phyloP scores from a whole-genome alignment of 2,797 vertebrate genomes.

The Coregonus ussuriensis region DNA sequence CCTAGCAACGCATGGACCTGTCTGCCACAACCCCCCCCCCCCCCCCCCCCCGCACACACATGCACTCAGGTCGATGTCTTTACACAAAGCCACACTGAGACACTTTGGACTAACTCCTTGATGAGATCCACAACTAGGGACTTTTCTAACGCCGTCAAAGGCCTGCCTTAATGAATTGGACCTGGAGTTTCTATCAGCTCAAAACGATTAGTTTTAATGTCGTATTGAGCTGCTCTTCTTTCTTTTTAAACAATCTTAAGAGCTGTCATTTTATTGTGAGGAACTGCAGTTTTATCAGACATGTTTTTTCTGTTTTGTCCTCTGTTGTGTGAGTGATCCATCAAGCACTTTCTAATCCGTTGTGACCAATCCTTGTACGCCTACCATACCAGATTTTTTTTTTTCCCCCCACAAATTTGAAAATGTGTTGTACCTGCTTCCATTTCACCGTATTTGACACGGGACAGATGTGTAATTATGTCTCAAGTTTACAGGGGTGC shows the following conservation, averaged over 20 bases:
- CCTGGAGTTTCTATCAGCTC: conserved; percentile 54
- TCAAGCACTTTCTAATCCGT: conserved; percentile 79
- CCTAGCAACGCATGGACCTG: conserved; percentile 60
- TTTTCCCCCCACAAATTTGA: conserved; percentile 43
- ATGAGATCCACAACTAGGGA: conserved; percentile 70
- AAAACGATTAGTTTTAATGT: conserved; percentile 45
- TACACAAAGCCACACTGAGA: conserved; percentile 73
- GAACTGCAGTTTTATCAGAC: conserved; percentile 67
- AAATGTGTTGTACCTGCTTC: conserved; percentile 62
- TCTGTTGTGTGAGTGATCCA: conserved; percentile 74
- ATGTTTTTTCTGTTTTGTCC: conserved; percentile 44
- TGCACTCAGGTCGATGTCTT: conserved; percentile 77
- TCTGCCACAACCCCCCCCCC: conserved; percentile 29
- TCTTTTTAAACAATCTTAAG: conserved; percentile 46
- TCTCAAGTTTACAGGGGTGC: conserved; percentile 72
- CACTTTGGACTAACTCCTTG: conserved; percentile 71
- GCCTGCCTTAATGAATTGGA: conserved; percentile 78
- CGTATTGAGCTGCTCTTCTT: conserved; percentile 54
- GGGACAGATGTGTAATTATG: conserved; percentile 46
- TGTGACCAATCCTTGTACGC: conserved; percentile 59
- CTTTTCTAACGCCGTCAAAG: conserved; percentile 80
- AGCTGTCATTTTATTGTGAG: conserved; percentile 68
- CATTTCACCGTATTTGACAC: conserved; percentile 58
- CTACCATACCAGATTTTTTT: conserved; percentile 52
- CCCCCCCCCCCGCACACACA: conserved; percentile 46